Conservation (phyloP, 2,888 invertebrate species). For the Metellina segmentata region DNA sequence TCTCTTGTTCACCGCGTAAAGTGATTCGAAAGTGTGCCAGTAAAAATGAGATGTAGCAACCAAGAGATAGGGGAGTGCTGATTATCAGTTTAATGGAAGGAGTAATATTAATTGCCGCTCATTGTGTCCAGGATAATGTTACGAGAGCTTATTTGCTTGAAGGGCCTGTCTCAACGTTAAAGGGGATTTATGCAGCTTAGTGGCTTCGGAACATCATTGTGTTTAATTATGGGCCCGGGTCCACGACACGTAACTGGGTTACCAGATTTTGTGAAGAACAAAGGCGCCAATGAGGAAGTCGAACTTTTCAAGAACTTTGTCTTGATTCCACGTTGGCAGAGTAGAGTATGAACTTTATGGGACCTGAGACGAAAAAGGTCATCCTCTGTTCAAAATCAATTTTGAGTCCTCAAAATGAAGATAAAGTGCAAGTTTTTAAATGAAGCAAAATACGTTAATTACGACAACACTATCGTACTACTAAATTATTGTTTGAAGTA, state of each 20-base stretch:
- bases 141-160: conserved; percentile 60
- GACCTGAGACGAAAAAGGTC: no score
- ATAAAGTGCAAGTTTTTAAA: no score
- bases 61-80: conserved; percentile 7
- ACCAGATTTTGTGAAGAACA: neutral
- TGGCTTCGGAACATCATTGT: conserved; percentile 43
- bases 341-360: no score
- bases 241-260: conserved; percentile 29
- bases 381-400: no score
- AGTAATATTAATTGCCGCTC: conserved; percentile 67
- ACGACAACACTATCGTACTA: no score
- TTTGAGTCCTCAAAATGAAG: no score
- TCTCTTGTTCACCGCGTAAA: neutral
- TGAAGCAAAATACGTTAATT: no score
- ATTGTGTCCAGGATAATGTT: conserved; percentile 57
- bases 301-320: neutral
- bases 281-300: neutral
- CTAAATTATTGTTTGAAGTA: no score
- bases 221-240: conserved; percentile 49
- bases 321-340: neutral
- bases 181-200: conserved; percentile 61
- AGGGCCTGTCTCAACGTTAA: conserved; percentile 34
- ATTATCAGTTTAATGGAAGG: conserved; percentile 62
- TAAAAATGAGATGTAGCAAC: conserved; percentile 34
- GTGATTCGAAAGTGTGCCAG: conserved; percentile 28